Conservation (phyloP, 2,797 vertebrate species). For the Protosalanx chinensis region DNA sequence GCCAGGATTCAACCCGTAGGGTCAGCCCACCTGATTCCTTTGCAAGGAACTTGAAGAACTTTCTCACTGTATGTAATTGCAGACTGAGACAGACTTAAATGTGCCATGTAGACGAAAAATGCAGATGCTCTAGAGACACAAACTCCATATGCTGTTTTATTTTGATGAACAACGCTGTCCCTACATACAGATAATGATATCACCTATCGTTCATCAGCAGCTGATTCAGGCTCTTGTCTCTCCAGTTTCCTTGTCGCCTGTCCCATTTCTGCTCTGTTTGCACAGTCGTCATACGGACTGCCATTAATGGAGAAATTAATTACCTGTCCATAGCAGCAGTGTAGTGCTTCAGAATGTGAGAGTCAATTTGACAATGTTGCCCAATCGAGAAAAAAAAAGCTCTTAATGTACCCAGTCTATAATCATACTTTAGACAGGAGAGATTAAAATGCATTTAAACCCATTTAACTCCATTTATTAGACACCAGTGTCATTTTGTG, state of each 20-base stretch:
- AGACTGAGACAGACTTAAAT: conserved; percentile 50
- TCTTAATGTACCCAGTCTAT: conserved; percentile 68
- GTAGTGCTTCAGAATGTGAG: conserved; percentile 72
- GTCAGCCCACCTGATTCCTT: conserved; percentile 72
- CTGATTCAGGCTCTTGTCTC: conserved; percentile 59
- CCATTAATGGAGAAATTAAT: conserved; percentile 79
- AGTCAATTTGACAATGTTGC: conserved; percentile 79
- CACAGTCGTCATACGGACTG: conserved; percentile 72
- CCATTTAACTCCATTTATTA: conserved; percentile 69
- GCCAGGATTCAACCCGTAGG: conserved; percentile 56
- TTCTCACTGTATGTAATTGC: conserved; percentile 78
- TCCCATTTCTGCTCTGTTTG: conserved; percentile 69
- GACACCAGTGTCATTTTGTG: conserved; percentile 55
- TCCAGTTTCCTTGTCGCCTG: conserved; percentile 67
- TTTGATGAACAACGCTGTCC: conserved; percentile 76
- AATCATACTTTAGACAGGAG: conserved; percentile 67
- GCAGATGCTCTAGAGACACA: conserved; percentile 66
- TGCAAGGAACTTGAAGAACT: conserved; percentile 67
- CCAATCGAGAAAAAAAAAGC: conserved; percentile 68
- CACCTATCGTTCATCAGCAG: conserved; percentile 67
- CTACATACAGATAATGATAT: conserved; percentile 77
- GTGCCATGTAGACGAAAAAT: conserved; percentile 73
- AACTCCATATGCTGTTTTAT: conserved; percentile 66
- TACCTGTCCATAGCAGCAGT: conserved; percentile 58
- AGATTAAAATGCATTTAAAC: conserved; percentile 69